Evolutionary conservation across 2,888 invertebrate genomes (phyloP), one percentile per base, ranked within the genome.

Genomic region (Sylvicola cinctus): DNA sequence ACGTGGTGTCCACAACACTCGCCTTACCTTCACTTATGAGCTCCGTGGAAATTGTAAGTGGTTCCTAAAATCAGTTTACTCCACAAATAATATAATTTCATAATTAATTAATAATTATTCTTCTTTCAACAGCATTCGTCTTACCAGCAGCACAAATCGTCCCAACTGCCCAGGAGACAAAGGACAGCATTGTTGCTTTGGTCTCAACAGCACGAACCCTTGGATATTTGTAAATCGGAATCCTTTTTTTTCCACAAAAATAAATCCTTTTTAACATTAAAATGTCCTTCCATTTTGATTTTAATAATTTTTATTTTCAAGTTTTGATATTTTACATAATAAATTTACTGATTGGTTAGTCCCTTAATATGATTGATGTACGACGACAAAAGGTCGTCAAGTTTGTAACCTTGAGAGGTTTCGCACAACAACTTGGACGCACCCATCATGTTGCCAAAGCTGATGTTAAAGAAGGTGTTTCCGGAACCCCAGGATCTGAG

Each of bases 401-500:
- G 90, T 66, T 93, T 93, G 61, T 93, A 91, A 26, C 91, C 93
- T 47, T 88, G 65, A 1, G 79, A 74, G 3, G 91, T 93, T 62
- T 90, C 88, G 52, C 87, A 90, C 2, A 93, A 65, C 37, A 77
- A 61, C 54, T 90, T 90, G 17, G 79, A 80, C 36, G 88, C 88
- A 31, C 81, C 71, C 45, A 93, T 75, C 52, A 93, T 72, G 52
- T 87, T 91, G n/a, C 91, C 91, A 48, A 93, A 83, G 0, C 90
- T 87, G 66, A 90, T 75, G 49, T 87, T 84, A 65, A 93, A 93
- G 52, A 81, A 93, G 0, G 85, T 90, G 53, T 88, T 90, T 10
- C 91, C 91, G 7, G 87, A 87, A 29, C 87, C 88, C 91, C 93
- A 95, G 53, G 90, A 90, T 33, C 81, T 84, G 40, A 95, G 66